Conservation (phyloP, 2,888 invertebrate genomes). For the Orthonevra nobilis region DNA sequence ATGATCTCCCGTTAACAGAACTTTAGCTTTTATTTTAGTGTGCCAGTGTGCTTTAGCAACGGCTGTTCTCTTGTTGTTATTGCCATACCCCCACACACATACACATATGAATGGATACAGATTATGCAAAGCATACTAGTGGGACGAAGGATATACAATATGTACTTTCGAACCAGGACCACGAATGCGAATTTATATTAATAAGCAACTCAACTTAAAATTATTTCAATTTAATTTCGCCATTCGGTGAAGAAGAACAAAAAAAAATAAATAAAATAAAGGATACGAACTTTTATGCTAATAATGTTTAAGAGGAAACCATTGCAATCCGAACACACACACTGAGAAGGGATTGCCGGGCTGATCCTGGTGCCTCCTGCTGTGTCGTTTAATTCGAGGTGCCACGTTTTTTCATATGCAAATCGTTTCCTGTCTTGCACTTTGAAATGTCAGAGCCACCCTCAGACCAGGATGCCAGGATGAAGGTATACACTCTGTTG, state of each 20-base stretch:
- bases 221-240: slow-evolving; percentile 65
- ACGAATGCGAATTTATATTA: slow-evolving; percentile 51
- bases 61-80: slow-evolving; percentile 31
- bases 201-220: slow-evolving; percentile 63
- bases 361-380: slow-evolving; percentile 52
- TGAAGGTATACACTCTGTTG: too few relatives aligned
- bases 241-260: slow-evolving; percentile 1
- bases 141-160: not conserved
- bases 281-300: slow-evolving; percentile 54
- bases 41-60: not conserved
- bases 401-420: slow-evolving; percentile 64
- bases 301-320: slow-evolving; percentile 63
- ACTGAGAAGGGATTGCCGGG: slow-evolving; percentile 2
- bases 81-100: slow-evolving; percentile 14
- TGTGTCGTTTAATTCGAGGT: slow-evolving; percentile 58
- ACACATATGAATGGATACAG: too few relatives aligned
- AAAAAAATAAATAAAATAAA: too few relatives aligned
- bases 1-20: slow-evolving; percentile 66
- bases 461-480: too few relatives aligned
- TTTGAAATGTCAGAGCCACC: slow-evolving; percentile 32
- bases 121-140: slow-evolving; percentile 52
- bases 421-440: slow-evolving; percentile 41
- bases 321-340: not conserved
- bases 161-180: too few relatives aligned
- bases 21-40: slow-evolving; percentile 63